Conservation (phyloP, 2,113 vertebrate species). For the Gopherus evgoodei region DNA sequence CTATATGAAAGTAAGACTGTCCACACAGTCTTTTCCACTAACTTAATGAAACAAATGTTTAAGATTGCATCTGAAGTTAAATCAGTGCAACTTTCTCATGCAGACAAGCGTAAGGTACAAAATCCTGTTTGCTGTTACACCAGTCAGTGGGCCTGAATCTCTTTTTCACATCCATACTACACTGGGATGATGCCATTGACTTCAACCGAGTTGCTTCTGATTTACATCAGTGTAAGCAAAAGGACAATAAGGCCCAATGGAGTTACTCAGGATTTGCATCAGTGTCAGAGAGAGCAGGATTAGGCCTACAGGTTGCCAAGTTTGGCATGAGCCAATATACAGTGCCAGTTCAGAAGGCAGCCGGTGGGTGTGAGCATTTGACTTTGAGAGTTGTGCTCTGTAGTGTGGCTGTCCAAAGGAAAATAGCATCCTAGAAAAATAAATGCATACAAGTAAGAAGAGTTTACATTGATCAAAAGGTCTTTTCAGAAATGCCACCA, state of each 20-base stretch:
- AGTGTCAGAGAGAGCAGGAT: not conserved
- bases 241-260: not conserved
- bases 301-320: not conserved
- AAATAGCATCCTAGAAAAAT: not conserved
- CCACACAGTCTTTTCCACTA: not conserved
- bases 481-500: not conserved
- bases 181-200: not conserved
- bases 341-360: not conserved
- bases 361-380: not conserved
- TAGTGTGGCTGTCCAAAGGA: not conserved
- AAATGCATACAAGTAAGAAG: not conserved
- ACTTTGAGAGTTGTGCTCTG: not conserved
- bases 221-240: not conserved
- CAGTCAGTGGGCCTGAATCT: not conserved
- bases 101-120: not conserved
- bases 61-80: not conserved
- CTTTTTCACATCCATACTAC: not conserved
- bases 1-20: not conserved
- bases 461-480: not conserved
- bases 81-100: not conserved
- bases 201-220: not conserved
- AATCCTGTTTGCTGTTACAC: not conserved
- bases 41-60: not conserved
- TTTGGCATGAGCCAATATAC: not conserved
- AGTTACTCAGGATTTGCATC: not conserved